Base-by-base conservation (phyloP, 2,888 invertebrate species). In the Ectemnius continuus region DNA sequence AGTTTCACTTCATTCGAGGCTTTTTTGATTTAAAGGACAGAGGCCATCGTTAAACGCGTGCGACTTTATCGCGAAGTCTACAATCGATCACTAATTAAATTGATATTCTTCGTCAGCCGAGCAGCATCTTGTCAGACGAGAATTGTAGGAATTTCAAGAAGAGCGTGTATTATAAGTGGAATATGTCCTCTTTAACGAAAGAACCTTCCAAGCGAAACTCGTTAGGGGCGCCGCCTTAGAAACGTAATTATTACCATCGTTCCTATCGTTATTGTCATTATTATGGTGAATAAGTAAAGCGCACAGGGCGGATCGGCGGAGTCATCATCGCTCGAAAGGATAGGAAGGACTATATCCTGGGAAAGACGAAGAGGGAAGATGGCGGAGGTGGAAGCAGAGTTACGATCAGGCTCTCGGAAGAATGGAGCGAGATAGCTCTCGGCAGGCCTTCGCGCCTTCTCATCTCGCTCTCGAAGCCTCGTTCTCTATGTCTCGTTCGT, bases 201-300 rank as follows among this genome's bases (percentile, higher is more conserved):
- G 11, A 8, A 36, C 52, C 16, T 11, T 16, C 52, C 77, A 67
- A 57, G 64, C 61, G 52, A 61, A 52, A 73, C 76, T 78, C 77
- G 77, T 78, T 73, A 36, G 36, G 73, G 77, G 70, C 61, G 23
- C 56, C 69, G 67, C 73, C 76, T 73, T 70, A 70, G 76, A 67
- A 69, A 73, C 67, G 82, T 78, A 81, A 81, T 80, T 78, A 82
- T 82, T 82, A 82, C 79, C 79, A 81, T 83, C 75, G 75, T 83
- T 83, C 83, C 81, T 83, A 81, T 83, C 81, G 80, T 83, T 83
- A 83, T 79, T 77, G 78, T 83, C 81, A 81, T 83, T 81, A 82
- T 82, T 83, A 81, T 83, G 75, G 72, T 83, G 81, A 81, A 79
- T 81, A 81, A 72, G 80, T 80, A 83, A 81, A 83, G 83, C 75